Conservation (phyloP, 1,140 invertebrate genomes). For the Himalopsyche phryganea region DNA sequence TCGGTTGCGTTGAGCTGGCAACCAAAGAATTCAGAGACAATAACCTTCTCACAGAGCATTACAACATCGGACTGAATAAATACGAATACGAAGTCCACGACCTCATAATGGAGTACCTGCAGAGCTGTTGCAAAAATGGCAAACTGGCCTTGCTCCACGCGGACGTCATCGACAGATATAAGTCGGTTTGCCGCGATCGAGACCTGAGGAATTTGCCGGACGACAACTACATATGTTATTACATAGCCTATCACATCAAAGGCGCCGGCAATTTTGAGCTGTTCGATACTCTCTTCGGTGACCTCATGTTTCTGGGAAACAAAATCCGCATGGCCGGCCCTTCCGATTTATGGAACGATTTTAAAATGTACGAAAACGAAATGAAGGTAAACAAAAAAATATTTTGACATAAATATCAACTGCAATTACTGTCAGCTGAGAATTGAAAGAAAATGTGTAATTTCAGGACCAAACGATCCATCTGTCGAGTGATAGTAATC, state of each 20-base stretch:
- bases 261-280: conserved; percentile 4
- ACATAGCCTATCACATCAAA: conserved; percentile 26
- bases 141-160: conserved; percentile 21
- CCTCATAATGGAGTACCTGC: conserved; percentile 24
- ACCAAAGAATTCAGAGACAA: conserved; percentile 22
- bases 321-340: conserved; percentile 26
- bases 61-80: conserved; percentile 11
- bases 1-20: conserved; percentile 1
- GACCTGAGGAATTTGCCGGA: conserved; percentile 19
- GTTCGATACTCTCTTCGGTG: conserved; percentile 19
- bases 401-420: too few species aligned
- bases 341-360: conserved; percentile 10
- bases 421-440: too few species aligned
- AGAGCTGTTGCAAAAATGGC: conserved; percentile 3
- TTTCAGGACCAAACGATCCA: too few species aligned
- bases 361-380: conserved; percentile 4
- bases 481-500: too few species aligned
- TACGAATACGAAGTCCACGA: conserved; percentile 32
- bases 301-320: conserved; percentile 29
- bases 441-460: too few species aligned
- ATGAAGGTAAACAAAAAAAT: conserved; percentile 15
- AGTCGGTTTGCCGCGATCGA: not conserved
- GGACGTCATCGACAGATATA: conserved; percentile 20
- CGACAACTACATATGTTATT: conserved; percentile 27
- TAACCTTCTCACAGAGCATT: conserved; percentile 26